Conservation (phyloP, 2,113 vertebrate genomes). For the Pipra filicauda region DNA sequence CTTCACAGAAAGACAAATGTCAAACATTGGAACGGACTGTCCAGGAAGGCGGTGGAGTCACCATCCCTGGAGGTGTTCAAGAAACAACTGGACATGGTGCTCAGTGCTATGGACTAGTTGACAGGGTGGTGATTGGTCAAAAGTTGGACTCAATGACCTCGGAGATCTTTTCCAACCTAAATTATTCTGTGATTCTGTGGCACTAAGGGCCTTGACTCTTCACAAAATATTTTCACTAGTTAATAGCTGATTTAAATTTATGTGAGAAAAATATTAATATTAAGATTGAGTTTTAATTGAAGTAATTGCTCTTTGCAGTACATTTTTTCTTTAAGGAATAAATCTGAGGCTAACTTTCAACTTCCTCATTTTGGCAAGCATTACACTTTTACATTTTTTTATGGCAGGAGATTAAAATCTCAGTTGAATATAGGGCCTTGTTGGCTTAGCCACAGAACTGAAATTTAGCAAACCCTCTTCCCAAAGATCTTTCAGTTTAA, state of each 20-base stretch:
- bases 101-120: not conserved
- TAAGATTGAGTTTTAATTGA: not conserved
- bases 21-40: not conserved
- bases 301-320: not conserved
- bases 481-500: not conserved
- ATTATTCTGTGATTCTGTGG: not conserved
- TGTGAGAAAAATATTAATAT: not conserved
- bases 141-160: not conserved
- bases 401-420: not conserved
- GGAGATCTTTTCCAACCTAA: not conserved
- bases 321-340: not conserved
- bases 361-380: not conserved
- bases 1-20: not conserved
- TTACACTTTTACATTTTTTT: not conserved
- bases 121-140: not conserved
- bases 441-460: not conserved
- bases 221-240: not conserved
- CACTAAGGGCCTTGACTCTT: not conserved
- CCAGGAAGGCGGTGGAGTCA: not conserved
- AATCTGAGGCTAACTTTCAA: not conserved
- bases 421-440: not conserved
- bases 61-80: not conserved
- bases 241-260: not conserved
- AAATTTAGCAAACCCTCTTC: not conserved
- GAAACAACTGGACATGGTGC: fast-evolving